Conservation (phyloP, 2,888 invertebrate genomes). For the Drosophila ezoana region DNA sequence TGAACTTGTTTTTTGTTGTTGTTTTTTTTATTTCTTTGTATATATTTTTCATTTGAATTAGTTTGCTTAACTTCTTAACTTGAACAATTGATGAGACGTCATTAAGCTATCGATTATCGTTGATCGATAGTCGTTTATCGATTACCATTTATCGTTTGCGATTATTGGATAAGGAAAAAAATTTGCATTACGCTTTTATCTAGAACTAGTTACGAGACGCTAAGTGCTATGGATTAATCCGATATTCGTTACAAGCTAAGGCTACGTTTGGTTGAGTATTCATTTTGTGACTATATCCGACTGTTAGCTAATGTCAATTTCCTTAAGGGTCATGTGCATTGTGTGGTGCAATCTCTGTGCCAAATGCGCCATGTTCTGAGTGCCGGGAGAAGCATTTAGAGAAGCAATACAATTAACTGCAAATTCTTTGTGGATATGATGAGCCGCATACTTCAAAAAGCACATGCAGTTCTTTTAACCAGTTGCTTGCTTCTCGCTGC, state of each 20-base stretch:
- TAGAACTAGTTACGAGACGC: constrained; percentile 52
- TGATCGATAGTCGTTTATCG: constrained; percentile 4
- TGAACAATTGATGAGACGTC: constrained; percentile 45
- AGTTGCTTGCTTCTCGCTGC: no score
- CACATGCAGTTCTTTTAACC: no score
- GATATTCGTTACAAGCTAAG: constrained; percentile 67
- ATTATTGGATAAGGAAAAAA: constrained; percentile 58
- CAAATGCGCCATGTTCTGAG: neutral
- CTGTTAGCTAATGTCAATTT: constrained; percentile 15
- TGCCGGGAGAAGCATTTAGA: constrained; percentile 21
- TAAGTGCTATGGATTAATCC: constrained; percentile 47
- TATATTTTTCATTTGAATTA: neutral
- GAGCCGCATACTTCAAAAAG: no score
- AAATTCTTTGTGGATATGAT: neutral
- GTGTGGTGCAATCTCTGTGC: constrained; percentile 1
- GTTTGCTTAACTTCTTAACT: constrained; percentile 24
- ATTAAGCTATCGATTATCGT: constrained; percentile 34
- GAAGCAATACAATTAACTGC: neutral
- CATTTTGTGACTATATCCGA: constrained; percentile 31
- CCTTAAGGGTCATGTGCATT: neutral
- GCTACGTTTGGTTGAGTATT: constrained; percentile 76
- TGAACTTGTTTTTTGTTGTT: constrained; percentile 8
- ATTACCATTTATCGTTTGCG: constrained; percentile 7
- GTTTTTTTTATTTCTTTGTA: neutral
- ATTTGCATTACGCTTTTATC: constrained; percentile 44